Conservation (phyloP, 2,888 invertebrate species). For the Tipula vernalis region DNA sequence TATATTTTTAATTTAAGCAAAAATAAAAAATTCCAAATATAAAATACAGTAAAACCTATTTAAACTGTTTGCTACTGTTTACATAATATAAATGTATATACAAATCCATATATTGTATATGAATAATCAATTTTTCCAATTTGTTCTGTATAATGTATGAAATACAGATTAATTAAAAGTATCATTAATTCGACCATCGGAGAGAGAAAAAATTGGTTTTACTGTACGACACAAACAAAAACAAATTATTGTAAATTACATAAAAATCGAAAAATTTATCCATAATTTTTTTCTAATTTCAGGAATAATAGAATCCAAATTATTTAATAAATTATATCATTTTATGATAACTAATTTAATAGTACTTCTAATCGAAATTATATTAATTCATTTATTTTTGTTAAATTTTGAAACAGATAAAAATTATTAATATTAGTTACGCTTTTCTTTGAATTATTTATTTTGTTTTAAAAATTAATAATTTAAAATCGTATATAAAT, state of each 20-base stretch:
- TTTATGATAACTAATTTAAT: neutral
- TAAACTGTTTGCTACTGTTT: neutral
- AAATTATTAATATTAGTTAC: neutral
- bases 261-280: neutral
- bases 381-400: neutral
- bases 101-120: neutral
- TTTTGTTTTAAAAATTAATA: constrained; percentile 4
- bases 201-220: neutral
- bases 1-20: neutral
- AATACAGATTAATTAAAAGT: neutral
- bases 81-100: neutral
- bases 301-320: neutral
- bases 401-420: neutral
- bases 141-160: neutral
- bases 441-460: neutral
- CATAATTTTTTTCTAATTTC: neutral
- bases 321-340: neutral
- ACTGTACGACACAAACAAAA: neutral
- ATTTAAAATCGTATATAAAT: neutral
- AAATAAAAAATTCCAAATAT: neutral
- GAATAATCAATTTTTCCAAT: neutral
- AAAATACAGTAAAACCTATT: neutral
- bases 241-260: neutral
- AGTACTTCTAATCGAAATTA: neutral
- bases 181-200: neutral